These are phyloP conservation scores for Drosophila tristis DNA, from an alignment of 1,140 invertebrate species.

Conservation along the genomic window DNA sequence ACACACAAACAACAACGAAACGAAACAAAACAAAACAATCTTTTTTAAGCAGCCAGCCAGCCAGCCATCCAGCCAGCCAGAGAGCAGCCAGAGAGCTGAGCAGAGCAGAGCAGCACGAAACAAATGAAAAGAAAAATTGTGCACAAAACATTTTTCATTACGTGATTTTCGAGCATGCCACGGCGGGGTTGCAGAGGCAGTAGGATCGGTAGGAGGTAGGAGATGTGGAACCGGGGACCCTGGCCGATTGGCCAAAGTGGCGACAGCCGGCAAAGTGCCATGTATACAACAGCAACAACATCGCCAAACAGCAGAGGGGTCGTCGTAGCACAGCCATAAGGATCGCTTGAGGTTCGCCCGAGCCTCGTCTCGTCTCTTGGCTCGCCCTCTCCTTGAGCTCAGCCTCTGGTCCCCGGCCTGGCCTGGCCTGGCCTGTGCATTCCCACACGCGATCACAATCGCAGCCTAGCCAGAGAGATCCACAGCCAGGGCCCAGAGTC, in stretches of 20 bases:
- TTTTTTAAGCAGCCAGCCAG: conserved; percentile 23
- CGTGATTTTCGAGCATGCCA: conserved; percentile 78
- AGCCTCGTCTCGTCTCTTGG: too few species aligned
- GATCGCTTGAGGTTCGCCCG: conserved; percentile 39
- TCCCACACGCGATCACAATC: conserved; percentile 79
- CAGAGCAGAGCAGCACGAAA: conserved; percentile 40
- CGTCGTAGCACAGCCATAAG: conserved; percentile 65
- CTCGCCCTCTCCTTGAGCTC: conserved; percentile 5
- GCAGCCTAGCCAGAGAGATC: conserved; percentile 17
- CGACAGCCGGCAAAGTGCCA: conserved; percentile 80
- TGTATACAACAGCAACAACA: conserved; percentile 65
- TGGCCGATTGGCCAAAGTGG: conserved; percentile 62
- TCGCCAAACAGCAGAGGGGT: conserved; percentile 51
- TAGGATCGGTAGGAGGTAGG: conserved; percentile 3
- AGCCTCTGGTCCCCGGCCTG: conserved; percentile 43
- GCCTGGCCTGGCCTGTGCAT: conserved; percentile 49
- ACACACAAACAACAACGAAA: conserved; percentile 78
- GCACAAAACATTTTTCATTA: conserved; percentile 81
- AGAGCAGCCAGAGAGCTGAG: conserved; percentile 20
- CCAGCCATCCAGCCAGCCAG: conserved; percentile 1
- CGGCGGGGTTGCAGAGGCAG: conserved; percentile 5
- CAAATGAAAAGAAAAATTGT: conserved; percentile 81
- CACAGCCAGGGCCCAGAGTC: not conserved
- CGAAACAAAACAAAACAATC: conserved; percentile 61
- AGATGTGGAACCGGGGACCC: not conserved